Conservation (phyloP, 2,888 invertebrate species). For the Timandra comae region DNA sequence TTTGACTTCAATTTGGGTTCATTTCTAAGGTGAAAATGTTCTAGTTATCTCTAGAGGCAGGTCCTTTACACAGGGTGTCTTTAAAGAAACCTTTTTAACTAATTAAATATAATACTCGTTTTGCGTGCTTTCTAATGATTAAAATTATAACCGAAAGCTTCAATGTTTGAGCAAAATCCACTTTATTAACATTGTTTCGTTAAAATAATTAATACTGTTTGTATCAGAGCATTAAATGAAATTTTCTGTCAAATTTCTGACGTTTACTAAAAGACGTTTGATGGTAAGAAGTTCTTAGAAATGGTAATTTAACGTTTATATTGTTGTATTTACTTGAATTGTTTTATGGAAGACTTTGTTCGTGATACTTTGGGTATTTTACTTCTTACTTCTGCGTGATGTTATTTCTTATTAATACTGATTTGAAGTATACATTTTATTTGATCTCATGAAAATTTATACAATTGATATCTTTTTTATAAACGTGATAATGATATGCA, state of each 20-base stretch:
- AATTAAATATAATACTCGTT: constrained; percentile 25
- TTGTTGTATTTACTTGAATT: constrained; percentile 1
- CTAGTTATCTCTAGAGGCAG: constrained; percentile 42
- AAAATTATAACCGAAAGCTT: constrained; percentile 14
- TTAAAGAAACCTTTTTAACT: constrained; percentile 24
- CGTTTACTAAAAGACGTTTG: too few species aligned
- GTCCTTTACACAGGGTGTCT: constrained; percentile 32
- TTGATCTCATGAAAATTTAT: too few species aligned
- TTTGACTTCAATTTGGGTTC: constrained; percentile 44
- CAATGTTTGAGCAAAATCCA: constrained; percentile 5
- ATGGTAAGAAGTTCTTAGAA: too few species aligned
- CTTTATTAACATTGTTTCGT: constrained; percentile 12
- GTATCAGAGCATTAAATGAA: constrained; percentile 1
- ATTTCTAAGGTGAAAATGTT: constrained; percentile 48
- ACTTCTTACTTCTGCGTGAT: too few species aligned
- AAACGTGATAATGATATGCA: too few species aligned
- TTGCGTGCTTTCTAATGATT: constrained; percentile 21
- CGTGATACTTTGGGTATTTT: neutral
- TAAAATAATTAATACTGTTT: constrained; percentile 5
- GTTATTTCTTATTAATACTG: too few species aligned
- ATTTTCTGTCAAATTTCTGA: neutral
- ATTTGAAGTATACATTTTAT: too few species aligned
- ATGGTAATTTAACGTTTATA: too few species aligned
- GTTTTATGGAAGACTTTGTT: constrained; percentile 2
- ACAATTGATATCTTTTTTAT: too few species aligned